phyloP scores from a whole-genome alignment of 2,888 invertebrate genomes.

The Siphlonurus alternatus region DNA sequence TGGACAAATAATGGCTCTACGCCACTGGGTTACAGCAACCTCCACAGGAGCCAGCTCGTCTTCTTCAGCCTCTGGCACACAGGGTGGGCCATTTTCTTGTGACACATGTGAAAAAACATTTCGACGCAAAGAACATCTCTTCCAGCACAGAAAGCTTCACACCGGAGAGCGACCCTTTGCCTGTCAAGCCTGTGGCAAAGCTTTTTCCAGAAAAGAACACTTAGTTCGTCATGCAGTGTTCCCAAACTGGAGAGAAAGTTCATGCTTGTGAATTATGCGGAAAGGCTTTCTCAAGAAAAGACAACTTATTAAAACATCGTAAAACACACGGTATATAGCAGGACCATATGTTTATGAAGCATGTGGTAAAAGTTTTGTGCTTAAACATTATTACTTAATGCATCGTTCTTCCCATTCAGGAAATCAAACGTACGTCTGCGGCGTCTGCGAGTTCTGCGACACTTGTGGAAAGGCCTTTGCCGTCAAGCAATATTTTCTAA shows the following conservation, averaged over 20 bases:
- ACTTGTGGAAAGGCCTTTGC: conserved; percentile 11
- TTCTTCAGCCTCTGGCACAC: not conserved
- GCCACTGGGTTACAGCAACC: too few relatives aligned
- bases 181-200: conserved; percentile 44
- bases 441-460: too few relatives aligned
- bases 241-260: conserved; percentile 49
- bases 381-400: conserved; percentile 46
- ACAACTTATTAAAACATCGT: conserved; percentile 40
- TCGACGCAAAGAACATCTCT: conserved; percentile 49
- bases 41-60: not conserved
- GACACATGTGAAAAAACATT: conserved; percentile 41
- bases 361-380: conserved; percentile 33
- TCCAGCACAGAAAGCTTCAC: conserved; percentile 19
- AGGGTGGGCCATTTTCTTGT: conserved; percentile 24
- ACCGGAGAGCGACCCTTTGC: conserved; percentile 40
- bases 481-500: conserved; percentile 9
- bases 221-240: conserved; percentile 39
- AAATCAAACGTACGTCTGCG: conserved; percentile 8
- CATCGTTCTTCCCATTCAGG: conserved; percentile 28
- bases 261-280: conserved; percentile 43
- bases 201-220: conserved; percentile 52
- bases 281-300: conserved; percentile 36
- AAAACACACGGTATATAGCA: conserved; percentile 38
- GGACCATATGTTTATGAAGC: conserved; percentile 43
- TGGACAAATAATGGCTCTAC: too few relatives aligned